A percentile compares a stretch with the other conserved stretches of the same genome.
These are phyloP conservation scores for Macroteleia sp. DNA, from an alignment of 2,888 invertebrate species.

Conservation along the genomic window DNA sequence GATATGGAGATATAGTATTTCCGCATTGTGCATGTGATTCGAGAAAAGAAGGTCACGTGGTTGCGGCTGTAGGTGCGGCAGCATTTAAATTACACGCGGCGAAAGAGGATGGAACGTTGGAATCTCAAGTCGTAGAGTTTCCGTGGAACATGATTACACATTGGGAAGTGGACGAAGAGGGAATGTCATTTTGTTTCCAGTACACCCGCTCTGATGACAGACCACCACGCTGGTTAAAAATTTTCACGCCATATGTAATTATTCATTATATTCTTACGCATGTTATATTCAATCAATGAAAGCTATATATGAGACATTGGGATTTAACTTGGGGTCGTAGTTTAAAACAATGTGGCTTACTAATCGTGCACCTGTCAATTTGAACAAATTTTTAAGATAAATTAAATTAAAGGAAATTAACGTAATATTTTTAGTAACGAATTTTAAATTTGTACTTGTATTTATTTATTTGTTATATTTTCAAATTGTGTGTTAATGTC, in stretches of 20 bases:
- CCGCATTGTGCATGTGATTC: constrained; percentile 97
- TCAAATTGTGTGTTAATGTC: too few relatives aligned
- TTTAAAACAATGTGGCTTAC: too few relatives aligned
- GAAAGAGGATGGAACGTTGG: constrained; percentile 91
- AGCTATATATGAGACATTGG: too few relatives aligned
- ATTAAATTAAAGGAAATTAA: too few relatives aligned
- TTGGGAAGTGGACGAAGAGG: constrained; percentile 96
- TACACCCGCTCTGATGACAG: constrained; percentile 91
- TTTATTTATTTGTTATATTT: too few relatives aligned
- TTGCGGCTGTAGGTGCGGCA: constrained; percentile 88
- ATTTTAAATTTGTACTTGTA: too few relatives aligned
- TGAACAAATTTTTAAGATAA: too few relatives aligned
- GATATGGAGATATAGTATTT: constrained; percentile 96
- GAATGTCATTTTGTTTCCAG: constrained; percentile 94
- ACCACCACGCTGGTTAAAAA: constrained; percentile 92
- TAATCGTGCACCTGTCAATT: too few relatives aligned
- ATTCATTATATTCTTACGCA: background rate
- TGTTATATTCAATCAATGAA: too few relatives aligned
- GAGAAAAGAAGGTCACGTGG: constrained; percentile 93
- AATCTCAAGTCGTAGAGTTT: constrained; percentile 92
- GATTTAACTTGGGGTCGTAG: too few relatives aligned
- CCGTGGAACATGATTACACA: constrained; percentile 92
- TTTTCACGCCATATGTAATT: constrained; percentile 95
- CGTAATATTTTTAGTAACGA: too few relatives aligned
- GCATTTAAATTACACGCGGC: constrained; percentile 92